Conservation (phyloP, 2,113 vertebrate genomes). For the Corydoras sp. region DNA sequence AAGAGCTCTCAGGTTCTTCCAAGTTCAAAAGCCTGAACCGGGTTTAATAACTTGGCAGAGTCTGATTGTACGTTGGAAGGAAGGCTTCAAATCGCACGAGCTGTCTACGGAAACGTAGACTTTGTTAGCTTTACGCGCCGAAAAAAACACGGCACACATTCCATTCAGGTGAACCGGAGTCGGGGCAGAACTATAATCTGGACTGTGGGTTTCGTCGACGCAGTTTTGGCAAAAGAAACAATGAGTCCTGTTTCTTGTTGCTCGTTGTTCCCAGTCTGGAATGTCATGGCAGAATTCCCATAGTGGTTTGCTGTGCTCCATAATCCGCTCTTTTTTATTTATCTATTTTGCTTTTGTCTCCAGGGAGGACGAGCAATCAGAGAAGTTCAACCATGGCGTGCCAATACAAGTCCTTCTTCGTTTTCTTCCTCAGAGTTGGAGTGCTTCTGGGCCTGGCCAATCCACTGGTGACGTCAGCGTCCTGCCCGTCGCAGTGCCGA, state of each 20-base stretch:
- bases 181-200: too few species aligned
- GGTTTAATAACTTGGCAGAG: constrained; percentile 52
- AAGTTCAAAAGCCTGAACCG: constrained; percentile 55
- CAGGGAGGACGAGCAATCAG: constrained; percentile 69
- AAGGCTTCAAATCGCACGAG: constrained; percentile 52
- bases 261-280: constrained; percentile 35
- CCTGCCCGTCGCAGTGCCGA: constrained; percentile 89
- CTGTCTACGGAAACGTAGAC: constrained; percentile 47
- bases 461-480: constrained; percentile 75
- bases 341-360: constrained; percentile 34
- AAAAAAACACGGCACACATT: constrained; percentile 38
- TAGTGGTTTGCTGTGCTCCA: too few species aligned
- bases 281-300: too few species aligned
- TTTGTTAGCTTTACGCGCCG: constrained; percentile 54
- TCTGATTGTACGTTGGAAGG: constrained; percentile 52
- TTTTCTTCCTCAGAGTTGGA: constrained; percentile 86
- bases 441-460: constrained; percentile 85
- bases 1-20: constrained; percentile 42
- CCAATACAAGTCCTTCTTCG: constrained; percentile 83
- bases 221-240: too few species aligned
- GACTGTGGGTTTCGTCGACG: too few species aligned
- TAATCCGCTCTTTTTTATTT: constrained; percentile 60
- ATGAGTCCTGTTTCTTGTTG: constrained; percentile 48
- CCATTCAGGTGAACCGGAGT: constrained; percentile 39
- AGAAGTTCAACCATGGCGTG: constrained; percentile 85